Evolutionary conservation across 1,140 invertebrate genomes (phyloP).

Genomic region (Trachelipus rathkii): DNA sequence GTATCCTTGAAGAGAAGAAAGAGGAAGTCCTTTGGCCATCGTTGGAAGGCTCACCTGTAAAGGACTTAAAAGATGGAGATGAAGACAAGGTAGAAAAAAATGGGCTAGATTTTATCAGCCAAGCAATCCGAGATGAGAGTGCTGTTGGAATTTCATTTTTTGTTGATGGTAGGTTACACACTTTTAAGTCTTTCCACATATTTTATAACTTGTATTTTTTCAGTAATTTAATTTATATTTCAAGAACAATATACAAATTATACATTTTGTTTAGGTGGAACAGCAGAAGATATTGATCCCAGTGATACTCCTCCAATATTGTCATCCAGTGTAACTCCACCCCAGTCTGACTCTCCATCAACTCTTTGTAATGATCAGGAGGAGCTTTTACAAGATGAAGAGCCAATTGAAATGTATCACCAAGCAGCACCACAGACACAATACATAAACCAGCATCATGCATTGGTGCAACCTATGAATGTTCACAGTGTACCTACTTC

Average conservation of each 20-base stretch:
- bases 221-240: neutral
- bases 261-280: neutral
- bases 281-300: neutral
- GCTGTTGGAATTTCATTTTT: neutral
- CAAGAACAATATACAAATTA: neutral
- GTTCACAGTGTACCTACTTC: slow-evolving; percentile 2
- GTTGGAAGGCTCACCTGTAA: neutral
- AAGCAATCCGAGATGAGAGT: neutral
- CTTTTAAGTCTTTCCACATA: neutral
- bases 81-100: neutral
- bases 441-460: neutral
- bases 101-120: neutral
- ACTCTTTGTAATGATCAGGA: neutral
- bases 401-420: neutral
- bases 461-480: neutral
- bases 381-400: neutral
- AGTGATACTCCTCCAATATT: neutral
- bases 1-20: neutral
- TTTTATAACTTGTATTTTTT: neutral
- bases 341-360: neutral
- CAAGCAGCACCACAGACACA: neutral
- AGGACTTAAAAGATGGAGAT: neutral
- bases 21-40: neutral
- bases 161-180: neutral
- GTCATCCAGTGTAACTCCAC: neutral